A percentile compares a stretch with the other conserved stretches of the same genome.
These are phyloP conservation scores for Hemicrepidius hirtus DNA, from an alignment of 2,888 invertebrate species.

Conservation along the genomic window DNA sequence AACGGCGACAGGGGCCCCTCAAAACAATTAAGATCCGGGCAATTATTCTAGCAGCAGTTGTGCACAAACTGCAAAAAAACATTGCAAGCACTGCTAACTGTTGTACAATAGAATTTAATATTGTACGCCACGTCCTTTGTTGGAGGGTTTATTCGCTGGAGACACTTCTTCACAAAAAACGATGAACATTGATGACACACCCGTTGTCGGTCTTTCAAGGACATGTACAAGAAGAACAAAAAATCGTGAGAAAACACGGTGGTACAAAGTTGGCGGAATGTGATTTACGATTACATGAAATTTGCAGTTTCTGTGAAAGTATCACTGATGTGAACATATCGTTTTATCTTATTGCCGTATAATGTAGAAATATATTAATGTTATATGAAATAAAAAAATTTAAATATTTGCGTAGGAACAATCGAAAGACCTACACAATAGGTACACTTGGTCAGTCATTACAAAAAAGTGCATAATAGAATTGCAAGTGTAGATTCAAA, in stretches of 20 bases:
- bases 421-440: no score
- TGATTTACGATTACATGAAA: slow-evolving; percentile 38
- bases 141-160: slow-evolving; percentile 39
- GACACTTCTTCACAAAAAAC: slow-evolving; percentile 40
- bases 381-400: no score
- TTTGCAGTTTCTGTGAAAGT: slow-evolving; percentile 20
- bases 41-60: slow-evolving; percentile 41
- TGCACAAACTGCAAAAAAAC: slow-evolving; percentile 23
- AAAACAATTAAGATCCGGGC: slow-evolving; percentile 41
- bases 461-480: no score
- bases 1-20: slow-evolving; percentile 16
- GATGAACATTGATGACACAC: slow-evolving; percentile 54
- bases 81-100: slow-evolving; percentile 33
- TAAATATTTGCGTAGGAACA: no score
- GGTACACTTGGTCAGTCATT: no score
- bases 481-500: no score
- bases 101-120: slow-evolving; percentile 40
- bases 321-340: neutral
- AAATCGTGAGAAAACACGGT: slow-evolving; percentile 32
- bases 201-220: slow-evolving; percentile 31
- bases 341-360: neutral
- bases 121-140: slow-evolving; percentile 33
- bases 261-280: slow-evolving; percentile 10
- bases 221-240: slow-evolving; percentile 35
- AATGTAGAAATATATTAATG: no score